Base-by-base conservation (phyloP, 1,140 invertebrate genomes). In the Camponotus pennsylvanicus region DNA sequence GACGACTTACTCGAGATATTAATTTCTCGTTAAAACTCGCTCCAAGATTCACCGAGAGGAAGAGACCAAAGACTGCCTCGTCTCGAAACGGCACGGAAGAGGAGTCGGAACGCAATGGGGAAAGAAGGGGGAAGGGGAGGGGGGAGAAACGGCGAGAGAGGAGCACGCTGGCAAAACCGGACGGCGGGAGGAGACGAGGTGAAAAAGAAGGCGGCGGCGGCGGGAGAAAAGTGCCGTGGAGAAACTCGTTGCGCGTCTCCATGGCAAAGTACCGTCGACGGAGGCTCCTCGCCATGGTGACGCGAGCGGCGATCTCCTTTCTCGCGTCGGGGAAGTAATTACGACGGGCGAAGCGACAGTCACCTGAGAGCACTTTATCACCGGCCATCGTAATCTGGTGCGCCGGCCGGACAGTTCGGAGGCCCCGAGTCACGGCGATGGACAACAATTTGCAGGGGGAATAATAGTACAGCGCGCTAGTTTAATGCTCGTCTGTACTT, bases 1-100 rank as follows among this genome's bases (percentile, higher is more conserved):
- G 80, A 79, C 42, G 49, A 52, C 45, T 90, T 88, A 73, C 66
- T 76, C 69, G 86, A 88, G 89, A 90, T 91, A 91, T 91, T 91
- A 91, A 91, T 91, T 91, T 86, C 89, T 91, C 86, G 87, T 91
- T 91, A 91, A 91, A 91, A 90, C 86, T 88, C 82, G 89, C 71
- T 78, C n/a, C 75, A 61, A 82, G 64, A 70, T 67, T 87, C 40
- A 27, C 32, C 76, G 42, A 77, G 88, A 73, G 63, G 78, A 86
- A 75, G 32, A 73, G 21, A 57, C 64, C 78, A 70, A 52, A 71
- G 64, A 49, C 42, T 21, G 34, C 49, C 61, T 52, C 59, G 87
- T 40, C 57, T 89, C 78, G 71, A 89, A 89, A 89, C 63, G 73
- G 59, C 70, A 77, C 70, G 76, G 34, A 57, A 82, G 52, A 67